These are phyloP conservation scores for Pomatorhinus ruficollis DNA, from an alignment of 2,113 vertebrate genomes.

Conservation along the genomic window DNA sequence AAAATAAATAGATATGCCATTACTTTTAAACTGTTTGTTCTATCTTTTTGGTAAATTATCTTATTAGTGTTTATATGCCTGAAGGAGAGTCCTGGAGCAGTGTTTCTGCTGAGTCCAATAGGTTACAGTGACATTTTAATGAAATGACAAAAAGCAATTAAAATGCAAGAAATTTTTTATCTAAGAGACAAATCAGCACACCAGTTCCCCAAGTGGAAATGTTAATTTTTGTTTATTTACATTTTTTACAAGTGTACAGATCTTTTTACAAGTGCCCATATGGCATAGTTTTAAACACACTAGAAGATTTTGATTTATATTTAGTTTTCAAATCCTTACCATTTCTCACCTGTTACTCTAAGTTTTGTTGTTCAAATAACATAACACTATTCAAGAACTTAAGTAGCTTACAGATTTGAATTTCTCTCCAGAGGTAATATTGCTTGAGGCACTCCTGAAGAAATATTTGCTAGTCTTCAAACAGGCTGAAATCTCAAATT, in stretches of 20 bases:
- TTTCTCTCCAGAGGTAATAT: background rate
- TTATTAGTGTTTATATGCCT: background rate
- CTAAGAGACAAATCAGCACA: background rate
- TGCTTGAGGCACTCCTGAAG: background rate
- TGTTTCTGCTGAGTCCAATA: background rate
- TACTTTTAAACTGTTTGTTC: background rate
- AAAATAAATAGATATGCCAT: background rate
- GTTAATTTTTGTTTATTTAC: slow-evolving; percentile 15
- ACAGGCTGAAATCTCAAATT: background rate
- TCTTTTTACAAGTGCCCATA: background rate
- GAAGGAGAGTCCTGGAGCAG: background rate
- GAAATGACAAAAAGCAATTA: background rate
- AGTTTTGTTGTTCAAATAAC: background rate
- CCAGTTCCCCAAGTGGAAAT: background rate
- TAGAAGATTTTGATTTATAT: background rate
- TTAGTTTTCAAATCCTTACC: background rate
- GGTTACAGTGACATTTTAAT: background rate
- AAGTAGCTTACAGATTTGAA: background rate
- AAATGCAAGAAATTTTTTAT: background rate
- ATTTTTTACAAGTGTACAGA: background rate
- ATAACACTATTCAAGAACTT: background rate
- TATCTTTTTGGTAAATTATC: background rate
- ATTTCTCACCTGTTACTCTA: background rate
- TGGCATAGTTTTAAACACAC: background rate
- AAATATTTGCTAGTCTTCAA: background rate